Conservation (phyloP, 2,888 invertebrate species). For the Pimpla rufipes region DNA sequence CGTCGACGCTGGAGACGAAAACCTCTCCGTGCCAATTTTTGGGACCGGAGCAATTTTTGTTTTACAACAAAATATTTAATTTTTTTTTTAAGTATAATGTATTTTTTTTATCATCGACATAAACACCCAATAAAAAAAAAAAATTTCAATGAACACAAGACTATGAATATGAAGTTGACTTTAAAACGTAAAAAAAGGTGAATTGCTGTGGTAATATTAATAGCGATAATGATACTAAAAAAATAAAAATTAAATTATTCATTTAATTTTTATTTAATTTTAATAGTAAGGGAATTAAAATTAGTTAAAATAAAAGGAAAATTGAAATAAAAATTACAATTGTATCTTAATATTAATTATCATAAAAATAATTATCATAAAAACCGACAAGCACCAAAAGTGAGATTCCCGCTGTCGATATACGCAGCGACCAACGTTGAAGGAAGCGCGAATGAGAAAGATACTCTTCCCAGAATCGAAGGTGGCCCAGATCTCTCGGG, state of each 20-base stretch:
- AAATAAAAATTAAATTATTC: neutral
- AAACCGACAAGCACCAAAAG: neutral
- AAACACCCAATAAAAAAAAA: no score
- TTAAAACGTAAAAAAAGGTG: no score
- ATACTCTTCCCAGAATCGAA: conserved; percentile 42
- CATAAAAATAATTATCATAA: neutral
- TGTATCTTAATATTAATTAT: neutral
- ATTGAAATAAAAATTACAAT: neutral
- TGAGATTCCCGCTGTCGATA: neutral
- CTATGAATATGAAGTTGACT: no score
- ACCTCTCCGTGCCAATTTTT: neutral
- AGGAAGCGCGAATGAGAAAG: conserved; percentile 27
- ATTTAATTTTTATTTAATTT: no score
- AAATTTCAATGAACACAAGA: no score
- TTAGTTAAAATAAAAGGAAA: neutral
- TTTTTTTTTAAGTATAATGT: no score
- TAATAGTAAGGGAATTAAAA: neutral
- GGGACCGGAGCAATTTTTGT: no score
- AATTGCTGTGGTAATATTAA: neutral
- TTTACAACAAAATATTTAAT: no score
- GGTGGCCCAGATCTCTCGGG: conserved; percentile 57
- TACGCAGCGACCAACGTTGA: neutral
- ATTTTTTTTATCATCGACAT: no score
- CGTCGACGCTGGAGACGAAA: neutral
- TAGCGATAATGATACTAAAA: neutral